These are phyloP conservation scores for Myotis lucifugus DNA, from an alignment of 2,113 vertebrate genomes.

Conservation along the genomic window DNA sequence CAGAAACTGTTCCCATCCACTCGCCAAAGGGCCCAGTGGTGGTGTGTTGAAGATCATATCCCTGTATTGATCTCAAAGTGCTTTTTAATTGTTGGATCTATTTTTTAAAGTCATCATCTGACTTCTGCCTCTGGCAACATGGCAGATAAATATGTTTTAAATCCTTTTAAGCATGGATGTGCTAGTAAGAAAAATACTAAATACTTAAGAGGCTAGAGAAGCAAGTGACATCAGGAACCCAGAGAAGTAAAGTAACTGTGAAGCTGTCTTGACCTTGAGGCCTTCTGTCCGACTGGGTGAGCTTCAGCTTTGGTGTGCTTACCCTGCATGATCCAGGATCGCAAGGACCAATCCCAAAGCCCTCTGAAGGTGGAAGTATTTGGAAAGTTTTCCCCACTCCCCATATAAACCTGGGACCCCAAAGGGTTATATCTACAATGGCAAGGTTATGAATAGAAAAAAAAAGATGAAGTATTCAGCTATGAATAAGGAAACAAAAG, in stretches of 20 bases:
- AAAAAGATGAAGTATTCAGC: not conserved
- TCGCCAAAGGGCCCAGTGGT: not conserved
- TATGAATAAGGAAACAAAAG: not conserved
- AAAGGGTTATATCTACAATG: not conserved
- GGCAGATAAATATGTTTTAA: conserved; percentile 38
- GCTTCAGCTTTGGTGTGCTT: not conserved
- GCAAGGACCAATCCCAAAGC: not conserved
- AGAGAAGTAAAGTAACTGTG: not conserved
- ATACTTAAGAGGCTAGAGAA: not conserved
- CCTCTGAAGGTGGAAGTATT: not conserved
- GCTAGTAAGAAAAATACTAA: not conserved
- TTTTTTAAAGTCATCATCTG: conserved; percentile 48
- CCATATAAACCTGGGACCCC: not conserved
- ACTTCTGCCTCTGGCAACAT: conserved; percentile 10
- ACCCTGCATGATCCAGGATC: accelerated
- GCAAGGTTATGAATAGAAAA: not conserved
- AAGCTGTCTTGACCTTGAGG: not conserved
- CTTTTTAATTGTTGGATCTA: not conserved
- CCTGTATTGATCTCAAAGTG: not conserved
- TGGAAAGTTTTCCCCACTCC: not conserved
- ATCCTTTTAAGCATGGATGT: not conserved
- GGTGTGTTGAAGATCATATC: not conserved
- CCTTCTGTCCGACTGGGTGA: not conserved
- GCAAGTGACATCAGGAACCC: not conserved
- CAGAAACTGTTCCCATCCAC: not conserved